These are phyloP conservation scores for Pithys albifrons DNA, from an alignment of 2,113 vertebrate genomes.

Conservation along the genomic window DNA sequence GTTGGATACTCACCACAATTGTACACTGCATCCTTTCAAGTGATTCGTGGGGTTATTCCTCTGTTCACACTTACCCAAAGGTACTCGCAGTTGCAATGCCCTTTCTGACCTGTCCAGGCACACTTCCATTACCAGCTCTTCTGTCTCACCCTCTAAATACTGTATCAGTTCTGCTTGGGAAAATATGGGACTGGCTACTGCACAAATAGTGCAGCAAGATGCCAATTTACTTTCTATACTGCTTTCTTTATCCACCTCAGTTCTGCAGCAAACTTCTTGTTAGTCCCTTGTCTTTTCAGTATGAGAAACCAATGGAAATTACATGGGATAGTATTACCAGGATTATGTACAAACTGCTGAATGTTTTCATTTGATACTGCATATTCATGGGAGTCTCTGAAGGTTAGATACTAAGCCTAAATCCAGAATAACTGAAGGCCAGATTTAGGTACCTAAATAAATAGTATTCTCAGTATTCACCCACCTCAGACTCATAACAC, in stretches of 20 bases:
- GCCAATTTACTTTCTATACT: not conserved
- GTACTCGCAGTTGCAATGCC: not conserved
- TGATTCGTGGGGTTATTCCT: not conserved
- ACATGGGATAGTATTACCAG: not conserved
- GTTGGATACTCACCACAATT: not conserved
- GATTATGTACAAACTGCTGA: not conserved
- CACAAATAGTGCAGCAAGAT: not conserved
- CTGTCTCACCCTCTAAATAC: not conserved
- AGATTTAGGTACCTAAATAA: not conserved
- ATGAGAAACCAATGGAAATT: not conserved
- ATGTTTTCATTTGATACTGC: not conserved
- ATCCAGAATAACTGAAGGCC: not conserved
- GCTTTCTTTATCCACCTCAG: not conserved
- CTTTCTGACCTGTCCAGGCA: not conserved
- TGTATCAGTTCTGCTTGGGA: not conserved
- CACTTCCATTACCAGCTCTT: not conserved
- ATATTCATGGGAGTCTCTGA: not conserved
- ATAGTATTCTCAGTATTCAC: not conserved
- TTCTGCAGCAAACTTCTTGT: not conserved
- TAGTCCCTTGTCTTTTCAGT: not conserved
- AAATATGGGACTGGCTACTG: not conserved
- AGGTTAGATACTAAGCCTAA: not conserved
- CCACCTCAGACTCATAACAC: not conserved
- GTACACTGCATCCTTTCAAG: not conserved
- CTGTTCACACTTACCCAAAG: not conserved